Evolutionary conservation across 2,113 vertebrate species (phyloP), one percentile per base, ranked within the genome.

Genomic region (Lophius piscatorius): DNA sequence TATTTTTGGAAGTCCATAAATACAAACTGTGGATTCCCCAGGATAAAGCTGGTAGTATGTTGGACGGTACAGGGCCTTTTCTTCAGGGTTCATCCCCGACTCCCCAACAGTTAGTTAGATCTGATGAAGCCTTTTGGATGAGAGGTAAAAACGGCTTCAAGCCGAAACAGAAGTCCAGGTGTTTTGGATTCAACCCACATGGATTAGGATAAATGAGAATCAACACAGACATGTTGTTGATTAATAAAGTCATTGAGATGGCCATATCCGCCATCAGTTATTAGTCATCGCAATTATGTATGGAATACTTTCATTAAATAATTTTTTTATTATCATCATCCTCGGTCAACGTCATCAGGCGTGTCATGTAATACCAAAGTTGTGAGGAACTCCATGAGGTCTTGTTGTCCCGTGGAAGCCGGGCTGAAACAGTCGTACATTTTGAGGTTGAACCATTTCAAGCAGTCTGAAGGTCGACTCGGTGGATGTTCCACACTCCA

Each of bases 361-460:
- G 54, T 33, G 12, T 38, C 16, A 38, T 47, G 17, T 44, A 56
- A 95, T 94, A 98, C 97, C 96, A 98, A 45, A 39, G 91, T 91
- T 88, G 76, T 92, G 65, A 98, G 91, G 84, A 99, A 98, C 51
- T 91, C 90, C 81, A 93, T 84, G 66, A 97, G 78, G 36, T 95
- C 93, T 69, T 91, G 84, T 21, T 86, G 87, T 31, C 89, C 84
- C 8, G 92, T 87, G 44, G 91, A 83, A 49, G 80, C 77, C 50
- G 90, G 81, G 74, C 72, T 91, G 31, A 87, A 52, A 21, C 78
- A 81, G 74, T 20, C 82, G 50, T 89, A 88, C 52, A 47, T 80
- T 80, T 84, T 91, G 48, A 79, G 85, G 78, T 79, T 91, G 44
- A 97, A 87, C 94, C 93, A 94, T 31, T 93, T 91, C 34, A 94